Percentiles rank a stretch among this genome's conserved stretches.
phyloP scores from a whole-genome alignment of 2,113 vertebrate species.

The Corythoichthys haematopterus region DNA sequence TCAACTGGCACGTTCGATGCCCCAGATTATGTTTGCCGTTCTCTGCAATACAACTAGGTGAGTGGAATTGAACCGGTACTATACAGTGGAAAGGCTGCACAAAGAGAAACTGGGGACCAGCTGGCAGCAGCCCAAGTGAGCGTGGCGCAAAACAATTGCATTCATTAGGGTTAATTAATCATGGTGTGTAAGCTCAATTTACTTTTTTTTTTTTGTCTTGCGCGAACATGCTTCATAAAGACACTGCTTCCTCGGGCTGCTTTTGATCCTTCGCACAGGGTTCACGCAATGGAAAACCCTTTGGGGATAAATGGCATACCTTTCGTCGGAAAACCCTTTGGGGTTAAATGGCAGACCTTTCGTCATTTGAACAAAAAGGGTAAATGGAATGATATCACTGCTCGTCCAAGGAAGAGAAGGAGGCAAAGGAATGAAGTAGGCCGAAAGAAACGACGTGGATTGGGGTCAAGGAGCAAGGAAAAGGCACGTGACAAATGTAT shows the following conservation, averaged over 20 bases:
- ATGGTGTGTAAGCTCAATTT: slow-evolving; percentile 77
- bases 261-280: slow-evolving; percentile 65
- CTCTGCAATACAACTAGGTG: slow-evolving; percentile 7
- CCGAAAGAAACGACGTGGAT: slow-evolving; percentile 49
- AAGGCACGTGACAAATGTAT: slow-evolving; percentile 81
- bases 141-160: slow-evolving; percentile 72
- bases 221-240: slow-evolving; percentile 67
- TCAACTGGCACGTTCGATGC: background rate
- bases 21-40: background rate
- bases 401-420: slow-evolving; percentile 60
- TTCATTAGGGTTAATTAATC: slow-evolving; percentile 78
- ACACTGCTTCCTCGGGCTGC: slow-evolving; percentile 68
- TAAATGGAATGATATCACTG: slow-evolving; percentile 58
- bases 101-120: slow-evolving; percentile 64
- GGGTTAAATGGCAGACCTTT: slow-evolving; percentile 67
- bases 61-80: background rate
- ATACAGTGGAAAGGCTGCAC: background rate
- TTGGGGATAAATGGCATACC: slow-evolving; percentile 64
- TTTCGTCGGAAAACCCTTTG: slow-evolving; percentile 56
- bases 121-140: slow-evolving; percentile 73
- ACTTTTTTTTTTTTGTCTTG: slow-evolving; percentile 62
- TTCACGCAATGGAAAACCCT: slow-evolving; percentile 65
- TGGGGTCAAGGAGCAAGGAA: slow-evolving; percentile 44
- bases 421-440: slow-evolving; percentile 42
- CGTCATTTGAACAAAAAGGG: slow-evolving; percentile 65